Conservation (phyloP, 2,113 vertebrate genomes). For the Nanger granti region DNA sequence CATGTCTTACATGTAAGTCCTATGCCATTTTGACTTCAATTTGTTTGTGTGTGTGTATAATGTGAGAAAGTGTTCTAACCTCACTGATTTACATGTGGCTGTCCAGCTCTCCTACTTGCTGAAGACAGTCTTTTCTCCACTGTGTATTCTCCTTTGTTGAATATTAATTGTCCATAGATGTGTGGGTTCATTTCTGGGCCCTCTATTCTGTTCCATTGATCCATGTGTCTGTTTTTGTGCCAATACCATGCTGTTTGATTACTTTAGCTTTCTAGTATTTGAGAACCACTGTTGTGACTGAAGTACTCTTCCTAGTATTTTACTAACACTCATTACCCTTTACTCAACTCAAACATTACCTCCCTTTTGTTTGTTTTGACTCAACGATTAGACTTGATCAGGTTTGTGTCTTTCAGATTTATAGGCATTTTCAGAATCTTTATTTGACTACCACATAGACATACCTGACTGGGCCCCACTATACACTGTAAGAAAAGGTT, state of each 20-base stretch:
- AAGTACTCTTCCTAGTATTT: conserved; percentile 7
- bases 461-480: neutral
- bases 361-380: conserved; percentile 6
- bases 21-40: neutral
- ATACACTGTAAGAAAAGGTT: neutral
- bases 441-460: neutral
- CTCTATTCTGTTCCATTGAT: neutral
- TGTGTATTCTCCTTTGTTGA: neutral
- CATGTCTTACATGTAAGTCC: neutral
- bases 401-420: neutral
- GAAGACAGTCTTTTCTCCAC: neutral
- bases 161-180: neutral
- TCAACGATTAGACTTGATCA: neutral
- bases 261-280: neutral
- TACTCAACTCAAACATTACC: neutral
- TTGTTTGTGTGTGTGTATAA: neutral
- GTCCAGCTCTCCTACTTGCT: neutral
- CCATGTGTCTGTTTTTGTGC: neutral
- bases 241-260: neutral
- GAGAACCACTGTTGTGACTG: neutral
- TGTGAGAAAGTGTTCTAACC: neutral
- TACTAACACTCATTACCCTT: neutral
- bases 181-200: neutral
- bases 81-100: neutral
- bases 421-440: neutral